Percentiles rank a stretch among this genome's conserved stretches.
Evolutionary conservation across 2,113 vertebrate genomes (phyloP).

Genomic region (Boleophthalmus pectinirostris): DNA sequence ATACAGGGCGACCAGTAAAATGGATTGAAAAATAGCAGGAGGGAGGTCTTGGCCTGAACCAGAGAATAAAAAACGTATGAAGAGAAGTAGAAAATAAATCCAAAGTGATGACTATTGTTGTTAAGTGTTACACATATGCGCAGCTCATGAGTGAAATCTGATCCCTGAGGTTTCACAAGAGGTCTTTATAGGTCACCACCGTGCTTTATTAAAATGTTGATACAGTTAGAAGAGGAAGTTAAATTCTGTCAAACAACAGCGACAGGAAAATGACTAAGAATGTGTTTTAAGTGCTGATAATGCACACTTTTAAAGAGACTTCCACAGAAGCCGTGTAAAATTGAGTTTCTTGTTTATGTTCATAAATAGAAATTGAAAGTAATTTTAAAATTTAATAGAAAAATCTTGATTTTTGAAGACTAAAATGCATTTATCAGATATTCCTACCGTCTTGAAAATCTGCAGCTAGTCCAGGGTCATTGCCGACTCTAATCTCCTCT

Average conservation of each 20-base stretch:
- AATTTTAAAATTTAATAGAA: no score
- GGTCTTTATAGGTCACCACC: slow-evolving; percentile 1
- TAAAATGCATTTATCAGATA: neutral
- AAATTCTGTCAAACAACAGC: neutral
- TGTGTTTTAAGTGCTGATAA: no score
- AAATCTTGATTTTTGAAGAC: neutral
- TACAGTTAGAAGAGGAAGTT: slow-evolving; percentile 2
- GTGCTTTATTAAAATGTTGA: neutral
- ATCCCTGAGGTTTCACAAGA: slow-evolving; percentile 7
- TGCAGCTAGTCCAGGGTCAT: slow-evolving; percentile 22
- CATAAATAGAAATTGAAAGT: no score
- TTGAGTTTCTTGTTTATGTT: no score
- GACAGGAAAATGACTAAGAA: neutral
- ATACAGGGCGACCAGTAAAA: slow-evolving; percentile 70
- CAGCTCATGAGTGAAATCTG: slow-evolving; percentile 9
- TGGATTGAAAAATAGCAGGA: slow-evolving; percentile 52
- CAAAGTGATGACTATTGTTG: slow-evolving; percentile 12
- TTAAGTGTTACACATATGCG: slow-evolving; percentile 3
- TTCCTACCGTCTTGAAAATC: slow-evolving; percentile 14
- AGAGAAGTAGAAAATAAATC: slow-evolving; percentile 24
- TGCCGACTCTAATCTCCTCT: slow-evolving; percentile 52
- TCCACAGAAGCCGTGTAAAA: no score
- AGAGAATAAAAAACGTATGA: slow-evolving; percentile 14
- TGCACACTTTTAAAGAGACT: no score
- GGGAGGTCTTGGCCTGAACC: slow-evolving; percentile 23